A percentile compares a stretch with the other conserved stretches of the same genome.
These are phyloP conservation scores for Prorops nasuta DNA, from an alignment of 1,140 invertebrate genomes.

Conservation along the genomic window DNA sequence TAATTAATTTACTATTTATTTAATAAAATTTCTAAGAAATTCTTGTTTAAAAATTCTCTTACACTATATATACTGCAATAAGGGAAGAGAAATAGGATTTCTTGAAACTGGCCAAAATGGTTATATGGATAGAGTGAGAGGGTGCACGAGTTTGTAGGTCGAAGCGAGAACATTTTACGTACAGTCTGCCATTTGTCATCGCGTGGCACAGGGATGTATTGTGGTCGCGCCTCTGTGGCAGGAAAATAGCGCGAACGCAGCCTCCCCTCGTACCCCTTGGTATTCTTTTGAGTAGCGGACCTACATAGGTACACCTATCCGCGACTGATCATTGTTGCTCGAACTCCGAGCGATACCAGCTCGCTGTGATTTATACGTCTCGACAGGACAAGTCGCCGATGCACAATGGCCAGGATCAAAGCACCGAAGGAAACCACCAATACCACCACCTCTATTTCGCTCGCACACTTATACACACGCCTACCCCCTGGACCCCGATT, in stretches of 20 bases:
- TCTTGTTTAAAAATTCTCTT: no score
- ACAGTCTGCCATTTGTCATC: constrained; percentile 57
- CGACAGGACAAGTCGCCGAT: constrained; percentile 5
- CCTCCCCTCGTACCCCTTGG: constrained; percentile 14
- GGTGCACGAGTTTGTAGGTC: no score
- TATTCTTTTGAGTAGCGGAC: constrained; percentile 3
- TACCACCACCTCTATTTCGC: constrained; percentile 39
- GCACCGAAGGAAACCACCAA: constrained; percentile 43
- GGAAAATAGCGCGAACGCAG: constrained; percentile 19
- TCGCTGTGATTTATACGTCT: constrained; percentile 57
- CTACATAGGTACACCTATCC: constrained; percentile 3
- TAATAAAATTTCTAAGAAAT: no score
- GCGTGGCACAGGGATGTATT: constrained; percentile 44
- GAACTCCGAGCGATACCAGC: constrained; percentile 28
- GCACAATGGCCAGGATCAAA: constrained; percentile 29
- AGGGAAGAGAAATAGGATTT: no score
- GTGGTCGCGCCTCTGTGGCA: constrained; percentile 50
- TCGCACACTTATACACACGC: no score
- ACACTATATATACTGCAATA: no score
- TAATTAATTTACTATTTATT: no score
- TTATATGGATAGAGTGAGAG: no score
- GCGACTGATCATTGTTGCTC: constrained; percentile 39
- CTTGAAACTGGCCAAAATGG: no score
- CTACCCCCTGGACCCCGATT: no score
- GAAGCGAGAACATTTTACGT: no score